phyloP scores from a whole-genome alignment of 1,140 invertebrate genomes.

The Lutraria rhynchaena region DNA sequence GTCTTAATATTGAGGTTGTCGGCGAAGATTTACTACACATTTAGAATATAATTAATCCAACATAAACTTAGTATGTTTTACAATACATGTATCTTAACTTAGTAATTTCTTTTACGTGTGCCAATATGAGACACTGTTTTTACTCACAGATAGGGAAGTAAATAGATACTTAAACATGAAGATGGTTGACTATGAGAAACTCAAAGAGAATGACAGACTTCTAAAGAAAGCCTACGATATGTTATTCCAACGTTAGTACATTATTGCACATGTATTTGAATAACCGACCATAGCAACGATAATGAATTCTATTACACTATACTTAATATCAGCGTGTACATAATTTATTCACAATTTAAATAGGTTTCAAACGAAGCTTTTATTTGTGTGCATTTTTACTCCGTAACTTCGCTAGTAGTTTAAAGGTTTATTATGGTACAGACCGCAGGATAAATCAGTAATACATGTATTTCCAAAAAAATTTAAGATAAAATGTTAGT shows the following conservation, averaged over 20 bases:
- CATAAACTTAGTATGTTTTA: too few species aligned
- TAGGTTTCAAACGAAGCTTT: too few species aligned
- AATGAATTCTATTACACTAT: neutral
- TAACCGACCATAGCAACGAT: neutral
- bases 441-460: neutral
- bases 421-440: neutral
- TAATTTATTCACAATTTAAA: neutral
- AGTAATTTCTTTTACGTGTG: too few species aligned
- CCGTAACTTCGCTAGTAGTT: neutral
- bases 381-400: too few species aligned
- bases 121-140: too few species aligned
- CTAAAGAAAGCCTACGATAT: constrained; percentile 9
- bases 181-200: constrained; percentile 1
- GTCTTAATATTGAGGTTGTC: too few species aligned
- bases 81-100: too few species aligned
- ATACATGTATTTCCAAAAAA: neutral
- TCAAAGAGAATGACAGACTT: neutral
- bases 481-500: neutral
- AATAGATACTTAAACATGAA: too few species aligned
- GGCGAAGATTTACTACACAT: too few species aligned
- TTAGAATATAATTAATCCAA: too few species aligned
- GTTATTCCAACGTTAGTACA: neutral
- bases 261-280: neutral
- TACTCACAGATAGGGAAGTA: too few species aligned
- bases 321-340: neutral